A percentile compares a stretch with the other conserved stretches of the same genome.
phyloP scores from a whole-genome alignment of 2,797 vertebrate genomes.

The Pantherophis vulpinus region DNA sequence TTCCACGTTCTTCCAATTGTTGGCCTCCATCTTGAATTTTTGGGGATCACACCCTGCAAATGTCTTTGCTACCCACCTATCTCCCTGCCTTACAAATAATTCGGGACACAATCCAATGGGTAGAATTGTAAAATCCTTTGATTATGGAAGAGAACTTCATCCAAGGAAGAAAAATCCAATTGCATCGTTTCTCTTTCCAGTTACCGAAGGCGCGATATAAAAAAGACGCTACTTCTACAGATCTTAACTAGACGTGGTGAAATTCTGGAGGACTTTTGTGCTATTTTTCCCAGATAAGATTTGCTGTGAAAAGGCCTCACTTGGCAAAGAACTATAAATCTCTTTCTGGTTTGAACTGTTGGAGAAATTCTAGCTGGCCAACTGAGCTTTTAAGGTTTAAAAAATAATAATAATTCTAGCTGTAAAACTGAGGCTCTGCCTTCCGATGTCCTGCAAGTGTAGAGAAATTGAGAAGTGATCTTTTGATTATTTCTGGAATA shows the following conservation, averaged over 20 bases:
- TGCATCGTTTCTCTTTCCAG: neutral
- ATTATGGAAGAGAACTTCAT: neutral
- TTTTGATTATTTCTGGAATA: constrained; percentile 50
- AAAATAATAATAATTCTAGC: neutral
- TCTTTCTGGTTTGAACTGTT: neutral
- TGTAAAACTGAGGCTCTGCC: neutral
- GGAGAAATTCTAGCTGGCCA: neutral
- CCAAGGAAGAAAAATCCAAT: neutral
- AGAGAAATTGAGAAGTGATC: constrained; percentile 48
- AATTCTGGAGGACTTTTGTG: neutral
- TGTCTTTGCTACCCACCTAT: neutral
- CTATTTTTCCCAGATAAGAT: neutral
- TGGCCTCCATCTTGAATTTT: neutral
- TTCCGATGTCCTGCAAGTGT: neutral
- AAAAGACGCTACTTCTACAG: neutral
- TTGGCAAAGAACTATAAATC: neutral
- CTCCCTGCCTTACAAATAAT: neutral
- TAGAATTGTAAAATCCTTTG: neutral
- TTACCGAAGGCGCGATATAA: no score
- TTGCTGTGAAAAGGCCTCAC: neutral
- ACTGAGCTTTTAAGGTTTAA: neutral
- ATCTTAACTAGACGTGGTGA: neutral
- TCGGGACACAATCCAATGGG: neutral
- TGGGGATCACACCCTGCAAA: neutral
- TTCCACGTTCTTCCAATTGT: neutral